Base-by-base conservation (phyloP, 2,888 invertebrate genomes). In the Priapulus caudatus region DNA sequence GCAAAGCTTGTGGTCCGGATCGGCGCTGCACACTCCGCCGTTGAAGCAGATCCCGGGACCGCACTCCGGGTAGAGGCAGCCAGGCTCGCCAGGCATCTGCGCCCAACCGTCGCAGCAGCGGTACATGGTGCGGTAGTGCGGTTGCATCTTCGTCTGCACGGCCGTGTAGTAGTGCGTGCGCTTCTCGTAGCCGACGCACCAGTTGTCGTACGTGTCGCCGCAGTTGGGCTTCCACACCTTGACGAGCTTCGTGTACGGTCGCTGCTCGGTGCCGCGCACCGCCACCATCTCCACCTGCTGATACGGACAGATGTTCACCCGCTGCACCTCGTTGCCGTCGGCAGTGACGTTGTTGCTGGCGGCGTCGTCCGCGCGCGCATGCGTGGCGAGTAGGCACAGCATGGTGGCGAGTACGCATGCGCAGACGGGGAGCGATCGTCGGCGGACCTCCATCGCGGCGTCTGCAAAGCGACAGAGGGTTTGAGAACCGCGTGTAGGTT, bases 91-190 rank as follows among this genome's bases (percentile, higher is more conserved):
- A 15, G 64, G 62, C 45, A 66, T 54, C 48, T 72, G 71, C 44
- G 64, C 61, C 73, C 74, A 75, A 4, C 75, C 75, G 22, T 72
- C 67, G 62, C 75, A 75, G 59, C 75, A 75, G 56, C 69, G 68
- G 52, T 69, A 69, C 44, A 65, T 65, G 1, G 72, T 72, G 19
- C 66, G 65, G 45, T 73, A 67, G 45, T 66, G 58, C 10, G 70
- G 71, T 48, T 73, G 66, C 52, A 70, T 69, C 45, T 69, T 66
- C 55, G 72, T 68, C 56, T 69, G 68, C 59, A 70, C 70, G 20
- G 73, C 69, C 18, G 71, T 72, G 58, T 72, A 74, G 60, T 75
- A 74, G 56, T 74, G 69, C 1, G 74, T 74, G 58, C 75, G 71
- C 47, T 73, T 66, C 58, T 75, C 70, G 50, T 73, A 68, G 33